Evolutionary conservation across 53 echinoderm and acorn worm species (phyloP).

Genomic region (Antedon mediterranea): DNA sequence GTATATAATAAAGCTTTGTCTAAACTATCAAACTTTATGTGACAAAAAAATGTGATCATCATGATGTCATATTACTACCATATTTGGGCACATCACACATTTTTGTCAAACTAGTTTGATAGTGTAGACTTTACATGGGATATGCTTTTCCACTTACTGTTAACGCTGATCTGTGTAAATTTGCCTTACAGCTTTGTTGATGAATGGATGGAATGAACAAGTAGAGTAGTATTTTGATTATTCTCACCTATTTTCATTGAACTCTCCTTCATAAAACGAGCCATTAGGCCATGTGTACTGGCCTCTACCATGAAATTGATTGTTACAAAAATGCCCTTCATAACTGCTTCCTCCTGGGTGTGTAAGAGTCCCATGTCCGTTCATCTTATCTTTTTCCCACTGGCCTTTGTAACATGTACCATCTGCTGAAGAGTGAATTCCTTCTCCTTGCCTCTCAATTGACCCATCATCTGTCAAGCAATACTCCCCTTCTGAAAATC

Average conservation of each 20-base stretch:
- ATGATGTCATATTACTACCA: too few relatives aligned
- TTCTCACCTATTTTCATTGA: slow-evolving; percentile 69
- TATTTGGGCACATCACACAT: too few relatives aligned
- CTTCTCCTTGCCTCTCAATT: slow-evolving; percentile 57
- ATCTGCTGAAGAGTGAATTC: slow-evolving; percentile 49
- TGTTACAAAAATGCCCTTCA: slow-evolving; percentile 76
- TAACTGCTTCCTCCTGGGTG: slow-evolving; percentile 68
- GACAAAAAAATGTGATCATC: too few relatives aligned
- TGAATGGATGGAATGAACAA: too few relatives aligned
- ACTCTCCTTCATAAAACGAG: slow-evolving; percentile 58
- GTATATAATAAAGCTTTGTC: too few relatives aligned
- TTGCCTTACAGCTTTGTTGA: too few relatives aligned
- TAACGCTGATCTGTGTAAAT: too few relatives aligned
- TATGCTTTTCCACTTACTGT: too few relatives aligned
- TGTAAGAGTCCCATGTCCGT: slow-evolving; percentile 51
- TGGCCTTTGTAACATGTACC: slow-evolving; percentile 69
- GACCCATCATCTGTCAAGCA: slow-evolving; percentile 46
- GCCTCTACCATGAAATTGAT: slow-evolving; percentile 80
- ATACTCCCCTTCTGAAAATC: slow-evolving; percentile 71
- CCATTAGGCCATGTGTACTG: slow-evolving; percentile 67
- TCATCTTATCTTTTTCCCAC: slow-evolving; percentile 83
- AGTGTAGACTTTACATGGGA: too few relatives aligned
- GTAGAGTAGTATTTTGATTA: too few relatives aligned
- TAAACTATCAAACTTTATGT: too few relatives aligned
- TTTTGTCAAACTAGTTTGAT: too few relatives aligned